Conservation (phyloP, 2,888 invertebrate genomes). For the Baccha elongata region DNA sequence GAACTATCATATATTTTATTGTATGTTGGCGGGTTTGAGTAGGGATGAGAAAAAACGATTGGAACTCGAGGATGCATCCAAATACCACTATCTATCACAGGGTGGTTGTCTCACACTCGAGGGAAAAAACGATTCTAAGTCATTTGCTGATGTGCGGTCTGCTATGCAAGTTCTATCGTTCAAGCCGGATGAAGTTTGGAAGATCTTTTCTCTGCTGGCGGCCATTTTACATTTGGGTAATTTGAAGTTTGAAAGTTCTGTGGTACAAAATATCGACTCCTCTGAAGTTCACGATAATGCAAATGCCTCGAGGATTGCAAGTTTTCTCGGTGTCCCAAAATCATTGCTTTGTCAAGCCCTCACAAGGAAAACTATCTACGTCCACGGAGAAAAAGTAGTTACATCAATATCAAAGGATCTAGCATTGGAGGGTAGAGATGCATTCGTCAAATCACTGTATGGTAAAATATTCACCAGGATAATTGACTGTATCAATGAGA, state of each 20-base stretch:
- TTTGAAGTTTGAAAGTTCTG: constrained; percentile 89
- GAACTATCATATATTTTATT: constrained; percentile 98
- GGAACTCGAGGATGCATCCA: constrained; percentile 86
- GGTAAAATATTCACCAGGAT: constrained; percentile 95
- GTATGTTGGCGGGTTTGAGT: constrained; percentile 92
- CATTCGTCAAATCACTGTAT: constrained; percentile 96
- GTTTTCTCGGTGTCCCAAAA: constrained; percentile 88
- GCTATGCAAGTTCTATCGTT: constrained; percentile 97
- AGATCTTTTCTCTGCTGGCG: constrained; percentile 92
- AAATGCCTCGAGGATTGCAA: constrained; percentile 88
- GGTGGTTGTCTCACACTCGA: constrained; percentile 85
- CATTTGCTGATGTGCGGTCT: constrained; percentile 93
- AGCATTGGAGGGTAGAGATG: constrained; percentile 93
- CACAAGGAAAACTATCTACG: constrained; percentile 93
- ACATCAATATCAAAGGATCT: constrained; percentile 89
- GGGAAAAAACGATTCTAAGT: constrained; percentile 91
- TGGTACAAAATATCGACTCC: constrained; percentile 92
- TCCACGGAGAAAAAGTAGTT: constrained; percentile 91
- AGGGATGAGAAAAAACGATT: constrained; percentile 90
- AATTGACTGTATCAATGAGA: constrained; percentile 93
- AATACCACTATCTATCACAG: constrained; percentile 92
- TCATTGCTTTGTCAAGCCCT: constrained; percentile 89
- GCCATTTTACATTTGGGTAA: constrained; percentile 96
- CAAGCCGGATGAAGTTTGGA: constrained; percentile 91
- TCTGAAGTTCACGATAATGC: constrained; percentile 90